phyloP scores from a whole-genome alignment of 2,888 invertebrate genomes.

The Caenorhabditis imperialis region DNA sequence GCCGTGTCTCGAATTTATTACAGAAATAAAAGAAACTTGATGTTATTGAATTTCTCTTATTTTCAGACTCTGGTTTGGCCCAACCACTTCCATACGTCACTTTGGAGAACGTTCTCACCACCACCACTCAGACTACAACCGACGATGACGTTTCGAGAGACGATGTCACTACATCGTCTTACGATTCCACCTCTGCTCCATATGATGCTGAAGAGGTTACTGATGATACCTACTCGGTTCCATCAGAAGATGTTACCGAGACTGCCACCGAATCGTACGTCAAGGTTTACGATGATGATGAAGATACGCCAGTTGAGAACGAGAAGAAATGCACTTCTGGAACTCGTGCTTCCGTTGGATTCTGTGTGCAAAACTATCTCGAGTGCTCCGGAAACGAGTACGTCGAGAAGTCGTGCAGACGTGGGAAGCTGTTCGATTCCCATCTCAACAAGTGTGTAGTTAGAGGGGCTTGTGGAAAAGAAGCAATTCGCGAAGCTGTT shows the following conservation, averaged over 20 bases:
- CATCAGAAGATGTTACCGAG: neutral
- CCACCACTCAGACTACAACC: constrained; percentile 1
- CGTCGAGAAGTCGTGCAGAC: constrained; percentile 23
- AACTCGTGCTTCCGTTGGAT: constrained; percentile 29
- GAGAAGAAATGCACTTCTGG: constrained; percentile 27
- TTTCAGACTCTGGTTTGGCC: constrained; percentile 29
- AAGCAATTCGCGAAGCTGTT: constrained; percentile 26
- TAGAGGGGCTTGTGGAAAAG: constrained; percentile 35
- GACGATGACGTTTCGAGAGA: neutral
- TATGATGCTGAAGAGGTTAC: neutral
- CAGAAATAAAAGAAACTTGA: no score
- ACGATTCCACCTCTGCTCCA: constrained; percentile 1
- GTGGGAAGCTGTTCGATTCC: constrained; percentile 51
- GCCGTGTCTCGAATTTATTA: no score
- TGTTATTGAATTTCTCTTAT: neutral
- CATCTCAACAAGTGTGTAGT: constrained; percentile 37
- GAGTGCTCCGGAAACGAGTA: constrained; percentile 20
- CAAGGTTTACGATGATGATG: constrained; percentile 10
- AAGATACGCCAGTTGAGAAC: constrained; percentile 1
- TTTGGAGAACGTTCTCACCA: constrained; percentile 18
- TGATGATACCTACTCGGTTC: neutral
- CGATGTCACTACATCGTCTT: neutral
- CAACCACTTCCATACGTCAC: constrained; percentile 32
- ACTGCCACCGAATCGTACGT: constrained; percentile 9
- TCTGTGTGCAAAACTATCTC: constrained; percentile 26